Base-by-base conservation (phyloP, 2,888 invertebrate species). In the Cryptocheilus praepositus region DNA sequence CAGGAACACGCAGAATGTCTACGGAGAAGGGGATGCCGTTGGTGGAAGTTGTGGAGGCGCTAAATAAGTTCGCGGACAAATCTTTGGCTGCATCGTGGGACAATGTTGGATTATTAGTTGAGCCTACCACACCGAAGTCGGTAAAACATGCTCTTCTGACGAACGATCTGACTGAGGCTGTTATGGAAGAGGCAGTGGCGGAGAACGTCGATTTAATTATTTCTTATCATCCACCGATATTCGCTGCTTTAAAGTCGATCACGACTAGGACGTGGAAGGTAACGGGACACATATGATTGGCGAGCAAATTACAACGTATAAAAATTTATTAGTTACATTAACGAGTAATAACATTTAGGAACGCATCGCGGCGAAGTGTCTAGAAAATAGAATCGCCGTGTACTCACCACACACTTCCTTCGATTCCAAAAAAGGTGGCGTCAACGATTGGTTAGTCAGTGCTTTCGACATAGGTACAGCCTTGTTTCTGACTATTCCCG, bases 161-260 rank as follows among this genome's bases (percentile, higher is more conserved):
- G 1, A 98, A 98, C 89, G 98, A 98, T 88, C 90, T 98, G 45
- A 98, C 98, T 0, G 95, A 96, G 88, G 92, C 92, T 72, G 98
- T 98, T 0, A 92, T 97, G 82, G 88, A 93, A 21, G 98, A 98
- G 90, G 96, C 97, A 0, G 85, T 95, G 3, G 88, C 90, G 0
- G 87, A 91, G 60, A 91, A 92, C 16, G 92, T 92, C 60, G 93
- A 96, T 86, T 89, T 98, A 89, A 96, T 98, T 64, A 91, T 98
- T 64, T 94, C 97, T 0, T 98, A 98, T 88, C 98, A 98, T 90
- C 98, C 98, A n/a, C 97, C 97, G 18, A 95, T 98, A 86, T 98
- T 98, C 89, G 90, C 91, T 15, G 93, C 96, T 5, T 81, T 98
- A 61, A 98, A 96, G 85, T 91, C 93, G 45, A 90, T 98, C 46